Conservation (phyloP, 1,140 invertebrate genomes). For the Orius laevigatus region DNA sequence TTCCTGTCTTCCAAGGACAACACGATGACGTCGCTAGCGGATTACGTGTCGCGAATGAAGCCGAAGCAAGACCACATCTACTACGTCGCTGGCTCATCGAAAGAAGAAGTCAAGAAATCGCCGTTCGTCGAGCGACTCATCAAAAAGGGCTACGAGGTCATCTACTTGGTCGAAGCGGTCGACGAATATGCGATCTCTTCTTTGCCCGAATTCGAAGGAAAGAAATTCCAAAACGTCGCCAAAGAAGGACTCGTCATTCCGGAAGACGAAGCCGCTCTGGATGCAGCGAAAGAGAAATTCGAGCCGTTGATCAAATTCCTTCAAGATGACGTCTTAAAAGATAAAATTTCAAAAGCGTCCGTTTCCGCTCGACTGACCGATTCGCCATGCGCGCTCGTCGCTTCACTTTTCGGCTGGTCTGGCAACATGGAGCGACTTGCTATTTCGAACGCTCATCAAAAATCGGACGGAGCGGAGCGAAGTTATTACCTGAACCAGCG, state of each 20-base stretch:
- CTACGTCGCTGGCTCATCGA: constrained; percentile 83
- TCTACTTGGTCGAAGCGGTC: constrained; percentile 91
- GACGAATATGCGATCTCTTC: constrained; percentile 96
- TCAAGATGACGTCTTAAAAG: constrained; percentile 67
- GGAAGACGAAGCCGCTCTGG: constrained; percentile 68
- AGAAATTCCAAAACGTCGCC: constrained; percentile 99
- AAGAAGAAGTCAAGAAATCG: constrained; percentile 65
- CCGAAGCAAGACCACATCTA: constrained; percentile 92
- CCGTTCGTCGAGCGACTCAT: constrained; percentile 91
- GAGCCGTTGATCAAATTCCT: constrained; percentile 90
- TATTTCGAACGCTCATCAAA: constrained; percentile 92
- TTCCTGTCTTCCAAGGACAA: constrained; percentile 44
- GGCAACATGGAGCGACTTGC: constrained; percentile 98
- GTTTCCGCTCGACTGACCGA: constrained; percentile 80
- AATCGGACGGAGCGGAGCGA: constrained; percentile 80
- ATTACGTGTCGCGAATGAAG: constrained; percentile 94
- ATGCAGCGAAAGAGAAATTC: constrained; percentile 62
- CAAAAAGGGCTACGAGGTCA: constrained; percentile 89
- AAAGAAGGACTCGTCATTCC: constrained; percentile 91
- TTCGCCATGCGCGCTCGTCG: constrained; percentile 94
- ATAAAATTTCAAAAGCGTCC: constrained; percentile 64
- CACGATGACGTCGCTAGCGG: constrained; percentile 55
- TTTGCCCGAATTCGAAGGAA: constrained; percentile 96
- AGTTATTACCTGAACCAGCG: constrained; percentile 89
- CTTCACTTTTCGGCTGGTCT: constrained; percentile 93